phyloP scores from a whole-genome alignment of 1,140 invertebrate genomes.

The Muscidifurax raptorellus region DNA sequence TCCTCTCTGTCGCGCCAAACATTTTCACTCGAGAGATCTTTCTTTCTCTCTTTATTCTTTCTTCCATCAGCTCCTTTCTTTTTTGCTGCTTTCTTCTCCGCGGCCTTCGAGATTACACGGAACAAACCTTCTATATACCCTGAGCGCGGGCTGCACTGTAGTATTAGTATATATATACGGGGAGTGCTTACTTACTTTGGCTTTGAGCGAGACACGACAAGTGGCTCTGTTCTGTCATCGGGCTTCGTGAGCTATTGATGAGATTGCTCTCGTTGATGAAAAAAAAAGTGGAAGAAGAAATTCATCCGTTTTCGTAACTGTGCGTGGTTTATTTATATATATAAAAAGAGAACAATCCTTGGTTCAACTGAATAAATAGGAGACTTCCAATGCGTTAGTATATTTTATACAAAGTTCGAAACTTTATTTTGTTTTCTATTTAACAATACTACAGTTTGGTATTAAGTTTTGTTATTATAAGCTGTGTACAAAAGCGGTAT shows the following conservation, averaged over 20 bases:
- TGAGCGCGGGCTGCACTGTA: too few relatives aligned
- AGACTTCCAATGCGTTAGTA: too few relatives aligned
- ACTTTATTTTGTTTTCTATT: not conserved
- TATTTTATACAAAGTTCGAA: not conserved
- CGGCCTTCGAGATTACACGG: slow-evolving; percentile 5
- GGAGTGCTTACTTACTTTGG: not conserved
- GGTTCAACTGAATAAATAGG: too few relatives aligned
- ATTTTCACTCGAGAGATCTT: slow-evolving; percentile 30
- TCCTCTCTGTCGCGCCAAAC: slow-evolving; percentile 45
- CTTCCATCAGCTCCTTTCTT: too few relatives aligned
- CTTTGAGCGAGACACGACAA: not conserved
- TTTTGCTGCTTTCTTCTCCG: too few relatives aligned
- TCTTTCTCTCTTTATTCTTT: not conserved
- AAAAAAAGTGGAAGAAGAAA: not conserved
- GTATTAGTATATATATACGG: too few relatives aligned
- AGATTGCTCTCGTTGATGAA: not conserved
- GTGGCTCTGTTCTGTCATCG: slow-evolving; percentile 7
- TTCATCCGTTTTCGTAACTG: too few relatives aligned
- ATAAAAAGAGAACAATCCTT: too few relatives aligned
- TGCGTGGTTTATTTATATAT: too few relatives aligned
- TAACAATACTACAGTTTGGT: not conserved
- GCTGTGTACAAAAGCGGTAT: too few relatives aligned
- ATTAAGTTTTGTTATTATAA: too few relatives aligned
- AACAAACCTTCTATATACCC: not conserved
- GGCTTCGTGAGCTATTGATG: not conserved